Percentiles rank a stretch among this genome's conserved stretches.
phyloP scores from a whole-genome alignment of 2,797 vertebrate species.

The Hypotaenidia philippensis region DNA sequence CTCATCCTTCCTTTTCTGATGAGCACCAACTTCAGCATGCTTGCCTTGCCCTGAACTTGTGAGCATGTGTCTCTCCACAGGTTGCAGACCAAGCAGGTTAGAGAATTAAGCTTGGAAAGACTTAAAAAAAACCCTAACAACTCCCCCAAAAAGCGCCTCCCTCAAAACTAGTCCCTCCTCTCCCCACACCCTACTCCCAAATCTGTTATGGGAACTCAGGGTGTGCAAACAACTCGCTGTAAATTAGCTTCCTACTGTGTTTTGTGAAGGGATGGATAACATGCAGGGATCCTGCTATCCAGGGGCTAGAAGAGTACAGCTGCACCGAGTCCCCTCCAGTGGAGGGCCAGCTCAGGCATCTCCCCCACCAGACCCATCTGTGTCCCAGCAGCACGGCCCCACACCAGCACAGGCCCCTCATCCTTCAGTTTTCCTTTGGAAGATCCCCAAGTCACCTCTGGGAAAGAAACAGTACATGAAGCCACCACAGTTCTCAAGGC shows the following conservation, averaged over 20 bases:
- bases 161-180: not conserved
- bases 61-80: not conserved
- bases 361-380: not conserved
- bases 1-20: not conserved
- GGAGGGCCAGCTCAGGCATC: not conserved
- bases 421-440: not conserved
- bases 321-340: rapidly evolving
- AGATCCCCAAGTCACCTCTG: rapidly evolving
- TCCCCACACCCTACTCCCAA: not conserved
- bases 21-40: not conserved
- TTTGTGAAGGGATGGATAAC: not conserved
- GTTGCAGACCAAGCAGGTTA: not conserved
- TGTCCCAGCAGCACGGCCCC: not conserved
- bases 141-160: not conserved
- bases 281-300: not conserved
- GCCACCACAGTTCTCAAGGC: not conserved
- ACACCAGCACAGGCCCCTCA: rapidly evolving
- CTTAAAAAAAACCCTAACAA: not conserved
- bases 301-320: not conserved
- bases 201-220: not conserved
- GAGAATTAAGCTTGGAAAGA: not conserved
- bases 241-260: not conserved
- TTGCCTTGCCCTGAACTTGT: not conserved
- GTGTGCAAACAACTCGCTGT: not conserved
- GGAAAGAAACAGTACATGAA: not conserved